These are phyloP conservation scores for Cydia fagiglandana DNA, from an alignment of 1,140 invertebrate genomes.

Conservation along the genomic window DNA sequence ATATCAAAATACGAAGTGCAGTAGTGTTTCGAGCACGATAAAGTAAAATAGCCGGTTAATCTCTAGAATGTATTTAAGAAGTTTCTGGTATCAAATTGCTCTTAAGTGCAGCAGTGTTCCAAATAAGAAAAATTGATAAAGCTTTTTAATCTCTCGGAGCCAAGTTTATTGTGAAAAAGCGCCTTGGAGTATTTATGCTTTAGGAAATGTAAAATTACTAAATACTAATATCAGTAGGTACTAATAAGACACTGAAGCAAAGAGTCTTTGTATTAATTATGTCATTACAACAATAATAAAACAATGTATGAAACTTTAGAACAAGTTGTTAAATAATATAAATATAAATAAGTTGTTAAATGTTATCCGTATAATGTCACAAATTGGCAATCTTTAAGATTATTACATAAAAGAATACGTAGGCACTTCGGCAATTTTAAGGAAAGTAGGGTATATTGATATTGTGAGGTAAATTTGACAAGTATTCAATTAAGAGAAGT, in stretches of 20 bases:
- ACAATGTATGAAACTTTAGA: too few species aligned
- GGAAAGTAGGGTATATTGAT: neutral
- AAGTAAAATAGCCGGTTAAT: neutral
- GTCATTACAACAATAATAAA: neutral
- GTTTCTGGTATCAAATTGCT: neutral
- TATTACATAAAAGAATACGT: too few species aligned
- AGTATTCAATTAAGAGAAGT: conserved; percentile 19
- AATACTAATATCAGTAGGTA: neutral
- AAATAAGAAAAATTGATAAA: neutral
- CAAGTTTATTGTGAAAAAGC: neutral
- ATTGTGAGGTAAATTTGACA: conserved; percentile 16
- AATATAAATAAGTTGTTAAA: too few species aligned
- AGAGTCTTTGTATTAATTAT: neutral
- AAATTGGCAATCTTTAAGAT: too few species aligned
- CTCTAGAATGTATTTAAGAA: conserved; percentile 1
- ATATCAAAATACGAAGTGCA: neutral
- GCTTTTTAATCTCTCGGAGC: neutral
- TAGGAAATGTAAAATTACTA: neutral
- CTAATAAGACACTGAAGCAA: neutral
- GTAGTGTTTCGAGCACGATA: conserved; percentile 2
- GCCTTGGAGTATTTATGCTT: neutral
- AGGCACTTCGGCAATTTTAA: neutral
- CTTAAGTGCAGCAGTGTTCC: neutral
- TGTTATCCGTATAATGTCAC: too few species aligned
- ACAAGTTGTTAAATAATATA: too few species aligned